Conservation (phyloP, 2,888 invertebrate species). For the Lasioglossum pauxillum region DNA sequence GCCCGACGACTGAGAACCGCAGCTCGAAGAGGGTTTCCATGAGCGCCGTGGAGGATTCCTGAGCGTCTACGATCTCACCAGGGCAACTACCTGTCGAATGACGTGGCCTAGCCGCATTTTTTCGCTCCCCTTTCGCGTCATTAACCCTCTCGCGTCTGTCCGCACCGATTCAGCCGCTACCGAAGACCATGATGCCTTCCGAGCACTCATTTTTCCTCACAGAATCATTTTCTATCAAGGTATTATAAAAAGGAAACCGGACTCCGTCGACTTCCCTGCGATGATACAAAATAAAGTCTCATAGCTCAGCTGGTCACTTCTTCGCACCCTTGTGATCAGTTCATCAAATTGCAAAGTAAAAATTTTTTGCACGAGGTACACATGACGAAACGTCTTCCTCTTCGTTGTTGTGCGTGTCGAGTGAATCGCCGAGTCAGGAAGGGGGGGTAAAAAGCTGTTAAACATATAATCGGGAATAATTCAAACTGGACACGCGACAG, state of each 20-base stretch:
- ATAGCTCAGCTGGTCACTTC: neutral
- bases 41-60: slow-evolving; percentile 59
- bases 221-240: neutral
- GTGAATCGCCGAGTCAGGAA: neutral
- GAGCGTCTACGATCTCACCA: slow-evolving; percentile 62
- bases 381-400: too few species aligned
- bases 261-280: neutral
- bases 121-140: slow-evolving; percentile 44
- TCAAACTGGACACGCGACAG: neutral
- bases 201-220: neutral
- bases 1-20: slow-evolving; percentile 5
- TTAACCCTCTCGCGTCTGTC: slow-evolving; percentile 33
- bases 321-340: neutral
- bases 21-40: slow-evolving; percentile 25
- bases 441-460: neutral
- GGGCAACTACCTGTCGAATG: slow-evolving; percentile 69
- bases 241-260: neutral
- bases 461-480: neutral
- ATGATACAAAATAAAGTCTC: neutral
- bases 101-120: slow-evolving; percentile 62
- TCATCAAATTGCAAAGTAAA: too few species aligned
- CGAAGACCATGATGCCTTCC: neutral
- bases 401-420: too few species aligned
- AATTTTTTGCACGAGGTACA: too few species aligned
- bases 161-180: neutral